These are phyloP conservation scores for Dioctria rufipes DNA, from an alignment of 2,888 invertebrate species.

Conservation along the genomic window DNA sequence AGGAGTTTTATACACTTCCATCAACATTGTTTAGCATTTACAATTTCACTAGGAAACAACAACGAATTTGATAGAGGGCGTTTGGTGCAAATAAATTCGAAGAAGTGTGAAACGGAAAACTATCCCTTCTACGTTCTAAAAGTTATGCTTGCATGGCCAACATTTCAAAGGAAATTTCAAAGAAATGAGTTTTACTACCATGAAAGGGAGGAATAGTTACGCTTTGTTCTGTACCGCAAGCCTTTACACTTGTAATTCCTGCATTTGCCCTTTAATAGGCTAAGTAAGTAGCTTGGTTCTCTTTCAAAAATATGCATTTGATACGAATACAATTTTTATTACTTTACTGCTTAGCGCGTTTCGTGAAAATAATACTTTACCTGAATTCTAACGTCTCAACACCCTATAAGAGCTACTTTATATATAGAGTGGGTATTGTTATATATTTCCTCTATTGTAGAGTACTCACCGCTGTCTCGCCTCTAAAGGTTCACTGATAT, in stretches of 20 bases:
- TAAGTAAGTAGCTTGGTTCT: conserved; percentile 29
- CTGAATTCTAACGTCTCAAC: too few relatives aligned
- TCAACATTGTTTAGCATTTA: conserved; percentile 46
- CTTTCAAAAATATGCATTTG: conserved; percentile 25
- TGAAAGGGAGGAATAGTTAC: background rate
- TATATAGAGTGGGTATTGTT: too few relatives aligned
- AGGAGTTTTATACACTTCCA: conserved; percentile 38
- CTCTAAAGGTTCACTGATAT: too few relatives aligned
- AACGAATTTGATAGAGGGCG: conserved; percentile 38
- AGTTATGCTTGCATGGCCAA: conserved; percentile 48
- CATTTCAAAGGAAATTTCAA: conserved; percentile 47
- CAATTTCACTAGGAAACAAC: conserved; percentile 35
- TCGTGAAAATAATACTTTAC: too few relatives aligned
- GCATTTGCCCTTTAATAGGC: conserved; percentile 31
- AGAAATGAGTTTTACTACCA: conserved; percentile 46
- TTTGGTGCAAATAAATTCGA: conserved; percentile 35
- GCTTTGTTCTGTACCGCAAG: background rate
- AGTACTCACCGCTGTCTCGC: too few relatives aligned
- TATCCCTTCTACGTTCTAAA: conserved; percentile 43
- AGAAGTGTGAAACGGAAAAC: conserved; percentile 47
- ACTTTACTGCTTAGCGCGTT: too few relatives aligned
- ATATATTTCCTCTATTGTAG: too few relatives aligned
- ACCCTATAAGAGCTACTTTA: too few relatives aligned
- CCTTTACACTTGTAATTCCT: conserved; percentile 22
- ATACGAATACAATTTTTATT: conserved; percentile 23